Conservation (phyloP, 2,888 invertebrate genomes). For the Lysandra bellargus region DNA sequence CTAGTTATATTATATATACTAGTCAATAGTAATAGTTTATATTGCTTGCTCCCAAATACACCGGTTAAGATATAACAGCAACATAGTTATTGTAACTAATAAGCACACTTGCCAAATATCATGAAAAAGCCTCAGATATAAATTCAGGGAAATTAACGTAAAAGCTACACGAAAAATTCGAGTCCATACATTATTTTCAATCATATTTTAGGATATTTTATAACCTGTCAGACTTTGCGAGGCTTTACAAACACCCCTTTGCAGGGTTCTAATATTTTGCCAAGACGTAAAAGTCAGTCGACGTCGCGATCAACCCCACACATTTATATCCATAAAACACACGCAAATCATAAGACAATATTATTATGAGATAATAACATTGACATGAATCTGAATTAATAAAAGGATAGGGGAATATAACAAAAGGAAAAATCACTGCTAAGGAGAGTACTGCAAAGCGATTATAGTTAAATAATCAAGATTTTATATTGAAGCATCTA, state of each 20-base stretch:
- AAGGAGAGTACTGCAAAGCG: background rate
- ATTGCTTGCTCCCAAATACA: too few species aligned
- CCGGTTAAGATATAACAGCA: background rate
- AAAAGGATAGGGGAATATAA: background rate
- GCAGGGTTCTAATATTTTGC: background rate
- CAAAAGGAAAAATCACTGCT: background rate
- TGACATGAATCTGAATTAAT: constrained; percentile 16
- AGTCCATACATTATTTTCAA: background rate
- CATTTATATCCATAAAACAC: background rate
- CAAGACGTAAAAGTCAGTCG: constrained; percentile 20
- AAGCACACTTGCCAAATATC: too few species aligned
- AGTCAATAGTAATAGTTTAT: too few species aligned
- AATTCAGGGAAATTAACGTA: background rate
- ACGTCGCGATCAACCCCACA: background rate
- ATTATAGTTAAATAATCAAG: background rate
- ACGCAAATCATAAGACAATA: background rate
- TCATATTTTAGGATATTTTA: background rate
- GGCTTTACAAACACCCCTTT: background rate
- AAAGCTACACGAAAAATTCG: background rate
- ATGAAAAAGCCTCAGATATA: background rate
- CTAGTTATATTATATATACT: too few species aligned
- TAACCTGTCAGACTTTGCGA: background rate
- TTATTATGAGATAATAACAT: background rate
- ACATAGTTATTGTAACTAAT: background rate
- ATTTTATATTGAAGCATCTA: background rate